phyloP scores from a whole-genome alignment of 2,797 vertebrate species.

The Sylvilagus floridanus region DNA sequence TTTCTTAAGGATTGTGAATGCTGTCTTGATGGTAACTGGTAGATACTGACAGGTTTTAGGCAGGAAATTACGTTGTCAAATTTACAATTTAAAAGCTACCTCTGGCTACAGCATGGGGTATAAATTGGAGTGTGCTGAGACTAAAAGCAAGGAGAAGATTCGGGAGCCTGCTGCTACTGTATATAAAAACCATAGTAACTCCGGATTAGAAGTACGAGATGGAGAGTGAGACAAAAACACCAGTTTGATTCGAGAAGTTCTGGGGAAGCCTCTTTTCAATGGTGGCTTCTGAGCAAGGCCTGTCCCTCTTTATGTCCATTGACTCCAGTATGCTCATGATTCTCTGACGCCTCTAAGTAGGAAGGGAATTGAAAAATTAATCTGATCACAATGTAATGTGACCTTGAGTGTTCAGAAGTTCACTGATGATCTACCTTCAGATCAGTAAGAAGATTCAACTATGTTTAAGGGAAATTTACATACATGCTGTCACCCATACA shows the following conservation, averaged over 20 bases:
- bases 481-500: too few species aligned
- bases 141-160: constrained; percentile 30
- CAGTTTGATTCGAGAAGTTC: too few species aligned
- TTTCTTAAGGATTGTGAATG: constrained; percentile 51
- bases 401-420: background rate
- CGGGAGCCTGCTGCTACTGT: background rate
- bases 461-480: background rate
- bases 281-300: background rate
- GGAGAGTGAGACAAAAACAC: accelerated
- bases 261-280: background rate
- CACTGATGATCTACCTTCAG: background rate
- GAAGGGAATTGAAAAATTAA: background rate
- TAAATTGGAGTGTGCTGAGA: constrained; percentile 8
- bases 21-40: constrained; percentile 34
- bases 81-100: constrained; percentile 74
- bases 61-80: constrained; percentile 71
- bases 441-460: background rate
- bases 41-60: constrained; percentile 62
- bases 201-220: background rate
- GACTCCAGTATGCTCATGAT: background rate
- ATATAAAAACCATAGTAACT: background rate
- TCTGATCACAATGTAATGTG: background rate
- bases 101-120: background rate
- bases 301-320: background rate
- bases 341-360: accelerated